phyloP scores from a whole-genome alignment of 2,888 invertebrate genomes.

The Pyralis farinalis region DNA sequence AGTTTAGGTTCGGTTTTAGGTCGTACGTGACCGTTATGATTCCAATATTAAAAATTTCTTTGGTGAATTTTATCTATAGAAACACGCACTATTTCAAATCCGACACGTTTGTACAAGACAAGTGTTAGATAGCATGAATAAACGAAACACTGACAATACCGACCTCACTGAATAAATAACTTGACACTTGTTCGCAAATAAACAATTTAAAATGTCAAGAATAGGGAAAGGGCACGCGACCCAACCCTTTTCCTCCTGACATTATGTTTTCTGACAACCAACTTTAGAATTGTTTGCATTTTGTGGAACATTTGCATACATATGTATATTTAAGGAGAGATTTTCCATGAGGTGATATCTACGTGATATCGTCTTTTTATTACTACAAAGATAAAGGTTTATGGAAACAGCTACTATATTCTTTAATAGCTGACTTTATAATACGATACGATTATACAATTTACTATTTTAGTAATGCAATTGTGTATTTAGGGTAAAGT shows the following conservation, averaged over 20 bases:
- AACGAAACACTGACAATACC: conserved; percentile 20
- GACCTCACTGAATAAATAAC: conserved; percentile 68
- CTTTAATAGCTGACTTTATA: too few species aligned
- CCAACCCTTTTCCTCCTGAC: conserved; percentile 67
- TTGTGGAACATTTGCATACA: conserved; percentile 22
- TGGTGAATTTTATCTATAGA: conserved; percentile 35
- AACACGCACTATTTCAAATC: conserved; percentile 4
- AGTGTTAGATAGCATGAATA: conserved; percentile 12
- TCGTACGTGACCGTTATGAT: too few species aligned
- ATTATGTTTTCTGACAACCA: conserved; percentile 74
- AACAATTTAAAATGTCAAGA: conserved; percentile 81
- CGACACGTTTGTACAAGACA: conserved; percentile 12
- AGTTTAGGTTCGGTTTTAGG: too few species aligned
- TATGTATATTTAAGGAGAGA: background rate
- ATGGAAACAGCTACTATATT: too few species aligned
- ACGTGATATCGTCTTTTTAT: too few species aligned
- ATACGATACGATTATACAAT: too few species aligned
- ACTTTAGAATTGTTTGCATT: conserved; percentile 60
- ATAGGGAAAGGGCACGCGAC: conserved; percentile 64
- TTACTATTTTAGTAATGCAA: too few species aligned
- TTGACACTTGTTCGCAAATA: conserved; percentile 77
- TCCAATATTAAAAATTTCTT: too few species aligned
- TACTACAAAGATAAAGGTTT: too few species aligned
- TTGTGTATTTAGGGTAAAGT: too few species aligned
- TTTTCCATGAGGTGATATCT: too few species aligned